Base-by-base conservation (phyloP, 2,888 invertebrate species). In the Axea sp. region DNA sequence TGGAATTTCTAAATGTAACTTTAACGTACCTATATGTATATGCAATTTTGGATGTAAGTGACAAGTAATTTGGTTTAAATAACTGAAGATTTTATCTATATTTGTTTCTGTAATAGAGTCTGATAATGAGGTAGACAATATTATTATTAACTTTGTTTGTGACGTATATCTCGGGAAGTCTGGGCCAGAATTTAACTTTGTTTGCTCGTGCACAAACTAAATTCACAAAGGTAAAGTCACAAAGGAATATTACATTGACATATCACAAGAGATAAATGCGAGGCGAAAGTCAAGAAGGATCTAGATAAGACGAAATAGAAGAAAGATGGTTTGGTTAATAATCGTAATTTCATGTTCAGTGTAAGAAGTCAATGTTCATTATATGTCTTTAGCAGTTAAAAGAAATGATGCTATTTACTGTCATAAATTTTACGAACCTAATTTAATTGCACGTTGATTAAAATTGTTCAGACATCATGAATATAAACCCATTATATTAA, bases 161-260 rank as follows among this genome's bases (percentile, higher is more conserved):
- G 26, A 51, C 35, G 26, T 5, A 28, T 8, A 28, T 53, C 53
- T 39, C 12, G 7, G 7, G 9, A 53, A n/a, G 39, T 19, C 19
- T 19, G 11, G 45, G 15, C n/a, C 6, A 30, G 9, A 45, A 19
- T 37, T 11, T 51, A 51, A 26, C 51, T 9, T 26, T 9, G 37
- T 37, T 24, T 7, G 26, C 37, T 15, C 51, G 37, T 35, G 24
- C 8, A 51, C 35, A 51, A 37, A 15, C 15, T 35, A 4, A 51
- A 35, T 26, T n/a, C n/a, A n/a, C n/a, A n/a, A n/a, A n/a, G n/a
- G n/a, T 37, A 51, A 51, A 26, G 33, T 51, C 26, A 51, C 8
- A 24, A 24, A 26, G 51, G 11, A 15, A 15, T 14, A 51, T 37
- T 24, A 35, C 11, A 26, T 14, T 51, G 35, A 37, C 37, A 37